phyloP scores from a whole-genome alignment of 2,888 invertebrate species.

The Trichogramma evanescens region DNA sequence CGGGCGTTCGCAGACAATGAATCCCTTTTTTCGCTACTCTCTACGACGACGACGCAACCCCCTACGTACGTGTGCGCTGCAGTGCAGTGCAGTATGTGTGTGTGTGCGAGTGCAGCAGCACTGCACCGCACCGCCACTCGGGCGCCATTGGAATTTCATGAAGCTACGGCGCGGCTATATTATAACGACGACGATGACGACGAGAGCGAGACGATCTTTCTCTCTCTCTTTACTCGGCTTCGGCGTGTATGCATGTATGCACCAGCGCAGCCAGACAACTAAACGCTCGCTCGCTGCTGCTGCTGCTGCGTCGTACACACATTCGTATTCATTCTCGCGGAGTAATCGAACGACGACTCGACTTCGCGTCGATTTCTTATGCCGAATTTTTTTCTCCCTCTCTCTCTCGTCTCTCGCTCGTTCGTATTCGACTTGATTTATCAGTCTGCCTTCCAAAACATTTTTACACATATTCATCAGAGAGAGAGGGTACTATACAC shows the following conservation, averaged over 20 bases:
- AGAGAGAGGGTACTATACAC: background rate
- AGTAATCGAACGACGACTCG: too few species aligned
- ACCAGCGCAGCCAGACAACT: background rate
- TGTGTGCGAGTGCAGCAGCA: background rate
- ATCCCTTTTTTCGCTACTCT: too few species aligned
- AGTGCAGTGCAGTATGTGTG: background rate
- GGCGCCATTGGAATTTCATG: slow-evolving; percentile 15
- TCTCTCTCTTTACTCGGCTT: background rate
- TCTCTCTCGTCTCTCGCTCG: background rate
- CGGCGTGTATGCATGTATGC: background rate
- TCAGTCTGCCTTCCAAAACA: background rate
- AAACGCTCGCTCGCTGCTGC: background rate
- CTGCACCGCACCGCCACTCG: background rate
- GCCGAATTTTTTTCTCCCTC: background rate
- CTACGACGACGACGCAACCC: too few species aligned
- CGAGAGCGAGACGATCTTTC: background rate
- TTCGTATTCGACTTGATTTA: slow-evolving; percentile 12
- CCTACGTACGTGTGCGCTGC: too few species aligned
- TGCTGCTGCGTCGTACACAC: background rate
- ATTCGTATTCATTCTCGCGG: background rate
- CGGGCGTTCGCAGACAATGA: too few species aligned
- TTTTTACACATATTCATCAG: background rate
- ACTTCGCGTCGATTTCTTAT: too few species aligned
- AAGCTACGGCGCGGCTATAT: background rate
- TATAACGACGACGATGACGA: background rate